Evolutionary conservation across 2,888 invertebrate genomes (phyloP).

Genomic region (Disparrhopalites patrizii): DNA sequence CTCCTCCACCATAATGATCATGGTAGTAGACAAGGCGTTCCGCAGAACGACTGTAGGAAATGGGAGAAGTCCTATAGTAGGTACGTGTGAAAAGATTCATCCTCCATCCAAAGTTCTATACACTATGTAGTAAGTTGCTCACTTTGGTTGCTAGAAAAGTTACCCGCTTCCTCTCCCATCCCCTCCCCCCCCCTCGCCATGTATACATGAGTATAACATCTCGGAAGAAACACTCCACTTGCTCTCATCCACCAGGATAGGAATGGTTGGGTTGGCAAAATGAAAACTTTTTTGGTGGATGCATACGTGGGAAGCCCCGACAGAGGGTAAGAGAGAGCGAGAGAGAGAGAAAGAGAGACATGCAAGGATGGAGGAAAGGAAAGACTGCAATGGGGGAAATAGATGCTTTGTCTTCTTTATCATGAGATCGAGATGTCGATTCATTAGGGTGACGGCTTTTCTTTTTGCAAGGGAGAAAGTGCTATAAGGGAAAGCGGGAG

Average conservation of each 20-base stretch:
- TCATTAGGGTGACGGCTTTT: conserved; percentile 36
- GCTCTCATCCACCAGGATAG: no score
- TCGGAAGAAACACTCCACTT: no score
- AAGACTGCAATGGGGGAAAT: conserved; percentile 19
- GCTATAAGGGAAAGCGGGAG: background rate
- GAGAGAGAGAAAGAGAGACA: no score
- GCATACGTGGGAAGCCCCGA: background rate
- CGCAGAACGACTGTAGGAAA: background rate
- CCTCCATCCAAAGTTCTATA: no score
- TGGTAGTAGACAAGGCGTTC: conserved; percentile 1
- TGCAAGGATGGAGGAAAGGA: conserved; percentile 11
- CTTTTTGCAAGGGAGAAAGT: conserved; percentile 4
- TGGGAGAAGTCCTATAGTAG: conserved; percentile 1
- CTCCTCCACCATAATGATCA: no score
- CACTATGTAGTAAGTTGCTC: no score
- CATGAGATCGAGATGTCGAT: conserved; percentile 36
- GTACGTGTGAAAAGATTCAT: conserved; percentile 1
- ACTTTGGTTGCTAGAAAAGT: no score
- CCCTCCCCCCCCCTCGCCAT: no score
- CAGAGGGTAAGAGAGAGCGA: background rate
- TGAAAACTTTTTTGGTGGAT: conserved; percentile 18
- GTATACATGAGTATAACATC: no score
- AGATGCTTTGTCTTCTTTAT: conserved; percentile 36
- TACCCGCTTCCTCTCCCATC: no score
- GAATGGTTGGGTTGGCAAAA: conserved; percentile 16